Conservation (phyloP, 2,113 vertebrate species). For the Antennarius striatus region DNA sequence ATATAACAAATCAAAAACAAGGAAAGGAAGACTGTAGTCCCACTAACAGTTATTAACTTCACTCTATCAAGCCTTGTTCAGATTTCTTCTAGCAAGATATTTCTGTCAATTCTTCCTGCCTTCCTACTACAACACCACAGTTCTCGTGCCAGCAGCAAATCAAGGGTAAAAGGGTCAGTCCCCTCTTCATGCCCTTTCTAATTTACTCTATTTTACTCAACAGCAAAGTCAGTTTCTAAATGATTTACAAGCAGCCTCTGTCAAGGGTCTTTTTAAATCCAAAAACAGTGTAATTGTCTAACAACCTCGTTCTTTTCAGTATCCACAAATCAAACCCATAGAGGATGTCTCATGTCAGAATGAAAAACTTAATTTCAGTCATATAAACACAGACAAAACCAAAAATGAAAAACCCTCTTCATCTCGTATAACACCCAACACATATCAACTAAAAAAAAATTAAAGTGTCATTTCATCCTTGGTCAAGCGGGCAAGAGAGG, state of each 20-base stretch:
- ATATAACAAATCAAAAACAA: background rate
- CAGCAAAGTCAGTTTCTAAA: slow-evolving; percentile 5
- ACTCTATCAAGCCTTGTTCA: background rate
- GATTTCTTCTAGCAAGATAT: background rate
- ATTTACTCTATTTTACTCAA: slow-evolving; percentile 1
- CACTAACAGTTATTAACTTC: background rate
- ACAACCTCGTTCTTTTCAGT: background rate
- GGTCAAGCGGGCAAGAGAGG: slow-evolving; percentile 25
- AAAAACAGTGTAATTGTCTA: background rate
- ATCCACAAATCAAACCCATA: slow-evolving; percentile 59
- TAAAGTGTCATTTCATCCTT: slow-evolving; percentile 46
- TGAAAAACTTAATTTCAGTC: slow-evolving; percentile 59
- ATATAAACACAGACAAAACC: slow-evolving; percentile 27
- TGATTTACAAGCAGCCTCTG: slow-evolving; percentile 3
- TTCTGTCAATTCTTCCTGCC: background rate
- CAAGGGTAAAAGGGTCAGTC: slow-evolving; percentile 60
- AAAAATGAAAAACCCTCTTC: background rate
- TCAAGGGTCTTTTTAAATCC: background rate
- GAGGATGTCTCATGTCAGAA: slow-evolving; percentile 59
- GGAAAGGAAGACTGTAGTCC: background rate
- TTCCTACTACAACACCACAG: slow-evolving; percentile 3
- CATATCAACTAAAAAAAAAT: slow-evolving; percentile 35
- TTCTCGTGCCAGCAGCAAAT: slow-evolving; percentile 41
- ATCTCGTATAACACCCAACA: slow-evolving; percentile 40
- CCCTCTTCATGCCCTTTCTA: slow-evolving; percentile 4